Percentiles rank a stretch among this genome's conserved stretches.
These are phyloP conservation scores for Bruchidius siliquastri DNA, from an alignment of 2,888 invertebrate genomes.

Conservation along the genomic window DNA sequence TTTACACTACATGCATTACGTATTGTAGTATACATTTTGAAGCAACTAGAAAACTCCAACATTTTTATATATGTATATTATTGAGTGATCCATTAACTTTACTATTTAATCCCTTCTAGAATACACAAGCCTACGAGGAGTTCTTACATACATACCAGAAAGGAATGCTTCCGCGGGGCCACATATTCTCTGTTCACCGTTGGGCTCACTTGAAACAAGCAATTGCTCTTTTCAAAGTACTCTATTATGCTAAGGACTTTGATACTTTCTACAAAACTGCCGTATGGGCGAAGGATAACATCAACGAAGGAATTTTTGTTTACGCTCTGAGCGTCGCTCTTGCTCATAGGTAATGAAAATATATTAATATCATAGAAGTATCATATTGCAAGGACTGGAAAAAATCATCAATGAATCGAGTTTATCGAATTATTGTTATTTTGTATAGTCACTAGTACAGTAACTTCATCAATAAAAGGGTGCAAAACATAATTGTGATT, in stretches of 20 bases:
- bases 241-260: conserved; percentile 67
- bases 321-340: conserved; percentile 61
- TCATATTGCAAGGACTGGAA: no score
- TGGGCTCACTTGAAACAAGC: conserved; percentile 60
- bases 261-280: conserved; percentile 66
- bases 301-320: conserved; percentile 67
- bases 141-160: conserved; percentile 54
- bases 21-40: no score
- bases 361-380: no score
- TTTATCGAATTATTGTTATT: no score
- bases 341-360: conserved; percentile 47
- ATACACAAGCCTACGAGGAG: conserved; percentile 54
- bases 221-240: conserved; percentile 59
- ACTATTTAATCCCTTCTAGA: conserved; percentile 41
- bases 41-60: no score
- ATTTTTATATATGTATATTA: no score
- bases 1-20: no score
- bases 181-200: conserved; percentile 60
- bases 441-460: no score
- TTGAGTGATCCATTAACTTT: no score
- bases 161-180: conserved; percentile 54
- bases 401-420: no score
- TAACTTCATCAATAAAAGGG: no score
- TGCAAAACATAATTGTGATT: no score
- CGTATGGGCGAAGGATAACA: conserved; percentile 60